Evolutionary conservation across 1,140 invertebrate genomes (phyloP).

Genomic region (Cotesia vestalis): DNA sequence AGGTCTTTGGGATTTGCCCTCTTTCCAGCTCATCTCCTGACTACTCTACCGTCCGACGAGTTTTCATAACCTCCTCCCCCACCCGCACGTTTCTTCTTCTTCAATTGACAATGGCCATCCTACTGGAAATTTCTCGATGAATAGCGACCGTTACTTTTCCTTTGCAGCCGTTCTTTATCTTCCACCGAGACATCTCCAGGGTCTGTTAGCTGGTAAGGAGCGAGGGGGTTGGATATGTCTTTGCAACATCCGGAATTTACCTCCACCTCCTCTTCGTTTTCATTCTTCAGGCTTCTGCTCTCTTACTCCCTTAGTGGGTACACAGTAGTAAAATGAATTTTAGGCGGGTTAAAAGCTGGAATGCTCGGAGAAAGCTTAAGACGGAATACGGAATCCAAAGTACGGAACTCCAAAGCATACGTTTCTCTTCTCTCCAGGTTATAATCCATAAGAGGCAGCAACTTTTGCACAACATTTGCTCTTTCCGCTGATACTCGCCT

Average conservation of each 20-base stretch:
- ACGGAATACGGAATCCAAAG: too few species aligned
- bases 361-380: too few species aligned
- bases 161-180: conserved; percentile 4
- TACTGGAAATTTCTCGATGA: conserved; percentile 28
- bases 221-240: conserved; percentile 15
- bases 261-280: not conserved
- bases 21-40: too few species aligned
- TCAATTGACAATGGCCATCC: conserved; percentile 31
- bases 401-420: conserved; percentile 42
- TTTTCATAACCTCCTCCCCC: conserved; percentile 7
- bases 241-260: conserved; percentile 24
- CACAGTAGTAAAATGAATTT: conserved; percentile 6
- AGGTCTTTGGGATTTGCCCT: too few species aligned
- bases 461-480: too few species aligned
- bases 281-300: not conserved
- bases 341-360: conserved; percentile 2
- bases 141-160: conserved; percentile 16
- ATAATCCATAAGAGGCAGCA: too few species aligned
- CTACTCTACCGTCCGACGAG: too few species aligned
- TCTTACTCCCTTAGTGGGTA: conserved; percentile 7
- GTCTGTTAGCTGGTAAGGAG: not conserved
- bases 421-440: too few species aligned
- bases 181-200: not conserved
- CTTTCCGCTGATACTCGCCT: not conserved
- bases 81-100: not conserved